These are phyloP conservation scores for Kryptolebias ocellatus DNA, from an alignment of 2,797 vertebrate species.

Conservation along the genomic window DNA sequence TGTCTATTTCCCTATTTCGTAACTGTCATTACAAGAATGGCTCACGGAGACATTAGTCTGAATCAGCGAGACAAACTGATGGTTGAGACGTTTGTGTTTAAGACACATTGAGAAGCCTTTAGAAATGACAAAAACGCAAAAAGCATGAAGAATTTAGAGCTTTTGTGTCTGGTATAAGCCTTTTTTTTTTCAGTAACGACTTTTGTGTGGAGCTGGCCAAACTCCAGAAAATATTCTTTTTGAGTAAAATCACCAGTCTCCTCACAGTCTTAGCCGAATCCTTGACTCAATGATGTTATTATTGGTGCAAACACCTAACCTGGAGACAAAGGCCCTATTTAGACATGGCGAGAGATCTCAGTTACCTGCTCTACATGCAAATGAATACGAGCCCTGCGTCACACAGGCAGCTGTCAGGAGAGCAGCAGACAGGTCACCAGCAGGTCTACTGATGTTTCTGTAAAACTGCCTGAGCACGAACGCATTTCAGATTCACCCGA, in stretches of 20 bases:
- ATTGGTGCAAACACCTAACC: no score
- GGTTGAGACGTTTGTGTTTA: constrained; percentile 14
- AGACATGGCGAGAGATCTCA: no score
- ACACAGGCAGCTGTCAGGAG: neutral
- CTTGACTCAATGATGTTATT: no score
- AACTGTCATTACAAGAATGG: constrained; percentile 22
- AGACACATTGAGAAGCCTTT: constrained; percentile 34
- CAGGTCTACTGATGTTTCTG: no score
- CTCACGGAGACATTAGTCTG: constrained; percentile 47
- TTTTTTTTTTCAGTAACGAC: neutral
- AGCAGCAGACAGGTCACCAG: neutral
- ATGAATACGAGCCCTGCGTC: neutral
- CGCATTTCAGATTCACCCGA: no score
- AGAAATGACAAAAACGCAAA: constrained; percentile 28
- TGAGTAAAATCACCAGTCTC: neutral
- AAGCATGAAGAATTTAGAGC: constrained; percentile 2
- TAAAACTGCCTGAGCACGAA: no score
- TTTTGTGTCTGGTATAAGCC: constrained; percentile 8
- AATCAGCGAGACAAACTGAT: constrained; percentile 40
- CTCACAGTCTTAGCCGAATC: neutral
- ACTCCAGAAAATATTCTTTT: neutral
- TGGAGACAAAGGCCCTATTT: no score
- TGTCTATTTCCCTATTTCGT: constrained; percentile 2
- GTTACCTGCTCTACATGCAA: no score
- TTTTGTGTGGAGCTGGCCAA: neutral